Evolutionary conservation across 2,888 invertebrate genomes (phyloP).

Genomic region (Xestoiulus laeticollis): DNA sequence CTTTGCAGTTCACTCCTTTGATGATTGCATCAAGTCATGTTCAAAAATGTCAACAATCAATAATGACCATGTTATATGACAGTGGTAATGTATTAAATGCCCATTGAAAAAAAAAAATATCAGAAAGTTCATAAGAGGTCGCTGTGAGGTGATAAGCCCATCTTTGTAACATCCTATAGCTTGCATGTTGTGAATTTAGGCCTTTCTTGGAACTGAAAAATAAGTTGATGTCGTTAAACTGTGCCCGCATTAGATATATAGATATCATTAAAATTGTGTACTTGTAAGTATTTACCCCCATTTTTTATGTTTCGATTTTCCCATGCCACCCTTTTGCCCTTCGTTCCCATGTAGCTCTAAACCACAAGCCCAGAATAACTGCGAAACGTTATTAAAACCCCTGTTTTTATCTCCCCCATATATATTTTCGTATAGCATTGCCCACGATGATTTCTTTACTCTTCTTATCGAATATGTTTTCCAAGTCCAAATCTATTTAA

Average conservation of each 20-base stretch:
- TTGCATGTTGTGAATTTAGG: neutral
- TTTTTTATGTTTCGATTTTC: slow-evolving; percentile 35
- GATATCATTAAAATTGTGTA: neutral
- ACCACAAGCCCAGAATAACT: slow-evolving; percentile 32
- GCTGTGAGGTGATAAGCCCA: no score
- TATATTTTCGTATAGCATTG: neutral
- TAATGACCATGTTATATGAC: no score
- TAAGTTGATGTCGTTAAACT: neutral
- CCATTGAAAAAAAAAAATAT: no score
- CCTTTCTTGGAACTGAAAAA: neutral
- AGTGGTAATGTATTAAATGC: neutral
- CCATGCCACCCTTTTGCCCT: slow-evolving; percentile 39
- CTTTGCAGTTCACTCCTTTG: no score
- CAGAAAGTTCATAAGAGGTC: neutral
- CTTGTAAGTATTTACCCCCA: neutral
- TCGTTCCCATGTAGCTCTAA: neutral
- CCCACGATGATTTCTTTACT: slow-evolving; percentile 14
- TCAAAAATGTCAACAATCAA: no score
- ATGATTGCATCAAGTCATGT: no score
- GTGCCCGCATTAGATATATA: neutral
- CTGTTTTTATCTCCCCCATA: slow-evolving; percentile 24
- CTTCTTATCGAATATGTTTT: slow-evolving; percentile 41
- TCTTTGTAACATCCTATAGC: neutral
- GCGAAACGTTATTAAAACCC: slow-evolving; percentile 23
- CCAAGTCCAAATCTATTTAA: slow-evolving; percentile 41